Evolutionary conservation across 2,888 invertebrate species (phyloP).

Genomic region (Cosmopolites sordidus): DNA sequence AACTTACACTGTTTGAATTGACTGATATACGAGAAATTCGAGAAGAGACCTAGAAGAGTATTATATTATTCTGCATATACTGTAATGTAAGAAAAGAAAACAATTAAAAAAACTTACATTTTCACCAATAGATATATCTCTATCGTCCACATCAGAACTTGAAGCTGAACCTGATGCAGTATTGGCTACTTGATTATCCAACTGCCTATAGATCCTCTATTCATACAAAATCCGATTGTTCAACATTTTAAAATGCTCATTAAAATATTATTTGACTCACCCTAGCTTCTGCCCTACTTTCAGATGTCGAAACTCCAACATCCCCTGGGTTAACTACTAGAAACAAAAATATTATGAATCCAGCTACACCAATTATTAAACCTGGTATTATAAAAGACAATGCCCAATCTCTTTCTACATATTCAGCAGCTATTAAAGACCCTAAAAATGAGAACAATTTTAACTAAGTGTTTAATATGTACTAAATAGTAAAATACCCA

Average conservation of each 20-base stretch:
- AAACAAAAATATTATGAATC: constrained; percentile 75
- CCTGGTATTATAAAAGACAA: constrained; percentile 90
- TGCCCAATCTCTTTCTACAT: constrained; percentile 85
- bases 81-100: neutral
- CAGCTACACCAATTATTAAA: constrained; percentile 67
- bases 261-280: constrained; percentile 13
- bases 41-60: neutral
- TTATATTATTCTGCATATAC: too few relatives aligned
- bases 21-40: neutral
- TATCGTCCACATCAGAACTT: constrained; percentile 35
- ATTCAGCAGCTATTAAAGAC: constrained; percentile 80
- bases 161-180: constrained; percentile 25
- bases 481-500: constrained; percentile 54
- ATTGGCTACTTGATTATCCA: constrained; percentile 41
- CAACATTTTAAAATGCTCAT: neutral
- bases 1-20: neutral
- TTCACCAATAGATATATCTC: constrained; percentile 56
- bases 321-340: constrained; percentile 77
- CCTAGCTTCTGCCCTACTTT: constrained; percentile 15
- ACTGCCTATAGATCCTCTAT: constrained; percentile 28
- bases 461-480: neutral
- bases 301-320: constrained; percentile 54
- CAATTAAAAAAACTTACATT: constrained; percentile 47
- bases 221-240: neutral
- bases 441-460: constrained; percentile 46